Base-by-base conservation (phyloP, 2,113 vertebrate species). In the Dermatemys mawii region DNA sequence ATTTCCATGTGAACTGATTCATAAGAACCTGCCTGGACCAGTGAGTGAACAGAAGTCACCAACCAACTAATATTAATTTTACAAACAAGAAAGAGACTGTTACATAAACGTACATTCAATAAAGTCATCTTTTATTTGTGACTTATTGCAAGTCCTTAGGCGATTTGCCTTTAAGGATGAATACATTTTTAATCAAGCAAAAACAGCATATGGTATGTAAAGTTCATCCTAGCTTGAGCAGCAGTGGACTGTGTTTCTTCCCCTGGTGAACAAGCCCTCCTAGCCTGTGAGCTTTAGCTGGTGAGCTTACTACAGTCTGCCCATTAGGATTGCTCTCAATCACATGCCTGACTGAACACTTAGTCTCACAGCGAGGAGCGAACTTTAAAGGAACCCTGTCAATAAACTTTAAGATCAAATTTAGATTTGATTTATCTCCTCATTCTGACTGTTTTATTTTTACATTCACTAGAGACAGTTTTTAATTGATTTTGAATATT, bases 121-220 rank as follows among this genome's bases (percentile, higher is more conserved):
- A 93, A 96, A 97, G 79, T 80, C 90, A 88, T 93, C 95, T 88
- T 70, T 92, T 94, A 44, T 90, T 91, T 97, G 88, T 94, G 84
- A 91, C 94, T 97, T 96, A 78, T 46, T 94, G 35, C 73, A 96
- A 96, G 90, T 96, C 95, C 95, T 92, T 78, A 6, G 73, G 95
- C 83, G 93, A 92, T 96, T 96, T 97, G 94, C 88, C 97, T 98
- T 96, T 96, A 97, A 98, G 97, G 97, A 96, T 95, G 97, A 97
- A 93, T 96, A 97, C 95, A 87, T 94, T 98, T 98, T 96, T 97
- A 97, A 98, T 98, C 98, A 98, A 94, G 97, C 97, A 83, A 93
- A 90, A 67, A 96, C 97, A 93, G 92, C 96, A 82, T 87, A 90
- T 78, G 53, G 84, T 90, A 92, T 95, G 92, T 92, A 92, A 97